Evolutionary conservation across 1,140 invertebrate genomes (phyloP).

Genomic region (Drosophila pruinosa): DNA sequence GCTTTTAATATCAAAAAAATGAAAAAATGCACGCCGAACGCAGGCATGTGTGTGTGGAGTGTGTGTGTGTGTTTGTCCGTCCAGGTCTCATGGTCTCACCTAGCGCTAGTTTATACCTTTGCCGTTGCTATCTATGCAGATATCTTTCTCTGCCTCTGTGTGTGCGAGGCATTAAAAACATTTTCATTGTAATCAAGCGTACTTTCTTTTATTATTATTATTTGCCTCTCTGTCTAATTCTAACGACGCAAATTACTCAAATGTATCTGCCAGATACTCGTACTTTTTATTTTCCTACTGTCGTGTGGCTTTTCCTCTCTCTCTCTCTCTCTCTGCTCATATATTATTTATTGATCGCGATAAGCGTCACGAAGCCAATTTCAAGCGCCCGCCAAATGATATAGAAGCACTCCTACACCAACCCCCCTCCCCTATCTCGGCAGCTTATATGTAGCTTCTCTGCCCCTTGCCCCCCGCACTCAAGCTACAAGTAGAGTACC

Average conservation of each 20-base stretch:
- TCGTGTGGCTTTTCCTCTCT: constrained; percentile 44
- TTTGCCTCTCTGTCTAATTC: constrained; percentile 73
- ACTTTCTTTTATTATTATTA: constrained; percentile 82
- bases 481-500: not conserved
- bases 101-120: constrained; percentile 45
- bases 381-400: constrained; percentile 74
- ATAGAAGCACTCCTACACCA: constrained; percentile 29
- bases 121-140: constrained; percentile 72
- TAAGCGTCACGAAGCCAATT: constrained; percentile 81
- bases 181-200: constrained; percentile 82
- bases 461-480: not conserved
- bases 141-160: constrained; percentile 68
- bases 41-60: constrained; percentile 15
- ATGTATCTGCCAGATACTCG: constrained; percentile 74
- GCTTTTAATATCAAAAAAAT: constrained; percentile 70
- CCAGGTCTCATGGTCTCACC: constrained; percentile 17
- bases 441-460: no score
- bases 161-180: constrained; percentile 69
- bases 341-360: constrained; percentile 81
- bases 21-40: constrained; percentile 33
- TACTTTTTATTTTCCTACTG: constrained; percentile 64
- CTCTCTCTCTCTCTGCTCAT: constrained; percentile 57
- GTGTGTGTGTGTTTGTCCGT: constrained; percentile 35
- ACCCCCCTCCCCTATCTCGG: no score
- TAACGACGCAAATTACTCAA: constrained; percentile 81